Evolutionary conservation across 2,888 invertebrate species (phyloP).

Genomic region (Himalopsyche japonica): DNA sequence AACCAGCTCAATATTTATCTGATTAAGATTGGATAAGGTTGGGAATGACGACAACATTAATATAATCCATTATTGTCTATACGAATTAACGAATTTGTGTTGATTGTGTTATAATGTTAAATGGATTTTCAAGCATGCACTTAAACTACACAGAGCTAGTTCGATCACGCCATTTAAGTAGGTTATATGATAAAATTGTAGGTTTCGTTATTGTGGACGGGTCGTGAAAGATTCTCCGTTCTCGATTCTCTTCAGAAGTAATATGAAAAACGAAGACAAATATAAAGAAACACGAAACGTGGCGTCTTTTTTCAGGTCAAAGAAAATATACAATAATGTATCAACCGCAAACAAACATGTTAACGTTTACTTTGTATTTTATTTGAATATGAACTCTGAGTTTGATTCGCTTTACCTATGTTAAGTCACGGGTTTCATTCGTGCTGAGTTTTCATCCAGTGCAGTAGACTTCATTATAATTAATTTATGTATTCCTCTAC

Average conservation of each 20-base stretch:
- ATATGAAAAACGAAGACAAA: slow-evolving; percentile 1
- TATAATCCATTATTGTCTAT: no score
- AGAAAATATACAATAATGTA: background rate
- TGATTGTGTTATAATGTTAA: no score
- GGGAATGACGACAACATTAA: no score
- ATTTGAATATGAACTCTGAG: background rate
- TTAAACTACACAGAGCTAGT: no score
- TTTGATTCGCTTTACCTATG: background rate
- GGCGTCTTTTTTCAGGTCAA: slow-evolving; percentile 17
- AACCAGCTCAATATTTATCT: no score
- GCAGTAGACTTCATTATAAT: background rate
- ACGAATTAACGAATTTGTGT: no score
- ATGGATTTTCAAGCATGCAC: no score
- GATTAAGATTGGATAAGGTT: no score
- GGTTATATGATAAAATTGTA: background rate
- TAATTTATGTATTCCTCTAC: no score
- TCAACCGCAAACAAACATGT: slow-evolving; percentile 1
- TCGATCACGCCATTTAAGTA: no score
- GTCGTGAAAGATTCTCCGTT: background rate
- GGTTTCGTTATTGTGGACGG: background rate
- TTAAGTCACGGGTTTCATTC: background rate
- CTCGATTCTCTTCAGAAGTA: no score
- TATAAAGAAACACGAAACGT: slow-evolving; percentile 1
- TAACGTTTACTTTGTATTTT: background rate
- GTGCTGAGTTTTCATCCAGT: background rate